Percentiles rank a stretch among this genome's conserved stretches.
These are phyloP conservation scores for Lycocerus yunnanus DNA, from an alignment of 2,888 invertebrate species.

Conservation along the genomic window DNA sequence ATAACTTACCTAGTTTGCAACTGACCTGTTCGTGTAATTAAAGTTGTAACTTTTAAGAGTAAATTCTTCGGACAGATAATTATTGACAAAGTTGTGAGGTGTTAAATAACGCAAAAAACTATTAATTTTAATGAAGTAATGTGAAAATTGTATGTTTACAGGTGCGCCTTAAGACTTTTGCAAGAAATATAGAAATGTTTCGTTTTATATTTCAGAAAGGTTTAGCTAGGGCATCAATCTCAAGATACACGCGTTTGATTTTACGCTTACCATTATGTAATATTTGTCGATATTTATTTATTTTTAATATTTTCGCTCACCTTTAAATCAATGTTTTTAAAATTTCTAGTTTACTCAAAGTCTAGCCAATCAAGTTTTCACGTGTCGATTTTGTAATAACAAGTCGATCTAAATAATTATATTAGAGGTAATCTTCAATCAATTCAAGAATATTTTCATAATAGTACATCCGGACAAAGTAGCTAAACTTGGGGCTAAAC, in stretches of 20 bases:
- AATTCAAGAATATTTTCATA: constrained; percentile 15
- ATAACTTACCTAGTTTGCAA: not conserved
- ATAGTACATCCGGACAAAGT: constrained; percentile 17
- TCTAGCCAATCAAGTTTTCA: constrained; percentile 4
- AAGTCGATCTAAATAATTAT: not conserved
- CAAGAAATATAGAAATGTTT: not conserved
- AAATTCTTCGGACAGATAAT: not conserved
- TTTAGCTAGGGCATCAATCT: not conserved
- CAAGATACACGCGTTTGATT: not conserved
- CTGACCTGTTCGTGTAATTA: not conserved
- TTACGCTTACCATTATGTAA: not conserved
- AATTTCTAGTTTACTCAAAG: not conserved
- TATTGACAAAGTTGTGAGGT: not conserved
- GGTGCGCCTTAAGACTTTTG: not conserved
- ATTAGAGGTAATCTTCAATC: constrained; percentile 2
- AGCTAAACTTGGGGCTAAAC: constrained; percentile 10
- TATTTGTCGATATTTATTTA: not conserved
- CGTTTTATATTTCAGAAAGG: not conserved
- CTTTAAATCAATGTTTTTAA: not conserved
- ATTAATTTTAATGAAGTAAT: not conserved
- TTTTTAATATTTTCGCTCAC: not conserved
- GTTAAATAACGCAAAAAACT: not conserved
- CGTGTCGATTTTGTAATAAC: constrained; percentile 1
- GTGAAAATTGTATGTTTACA: not conserved
- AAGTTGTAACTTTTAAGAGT: not conserved